Evolutionary conservation across 2,888 invertebrate genomes (phyloP), one percentile per base, ranked within the genome.

Genomic region (Eupsilia transversa): DNA sequence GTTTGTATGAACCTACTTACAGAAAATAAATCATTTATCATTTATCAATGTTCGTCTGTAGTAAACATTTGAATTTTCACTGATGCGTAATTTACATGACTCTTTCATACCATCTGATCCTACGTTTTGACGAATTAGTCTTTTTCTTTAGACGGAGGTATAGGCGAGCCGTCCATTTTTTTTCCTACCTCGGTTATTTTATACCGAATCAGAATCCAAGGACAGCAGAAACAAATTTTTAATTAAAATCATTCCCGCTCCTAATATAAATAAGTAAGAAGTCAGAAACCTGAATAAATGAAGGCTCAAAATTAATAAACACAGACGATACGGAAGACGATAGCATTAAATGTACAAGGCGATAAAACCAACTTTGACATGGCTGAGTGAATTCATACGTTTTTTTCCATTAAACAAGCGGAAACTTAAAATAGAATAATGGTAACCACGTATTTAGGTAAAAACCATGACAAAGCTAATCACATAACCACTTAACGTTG

Each of bases 371-470:
- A 74, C 74, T 84, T 72, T 38, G 83, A 66, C 63, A 80, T 74
- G 78, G 79, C 49, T 86, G 75, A 84, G 84, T 70, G 83, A 76
- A 64, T 84, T 79, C 74, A 41, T 72, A 82, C 66, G 74, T 80
- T 77, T 61, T 61, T 80, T 76, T 72, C 57, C 68, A 75, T 81
- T 67, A 75, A 76, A 84, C 74, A 81, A 72, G 77, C 83, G 84
- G 86, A 84, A 80, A 84, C 75, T 74, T 73, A 60, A 83, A 83
- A 85, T 77, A 83, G 73, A 82, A 79, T 83, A 78, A 82, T 76
- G 73, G 72, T 73, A 82, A 72, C 60, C 54, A 76, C 72, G 72
- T 74, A 72, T 68, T 76, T 78, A 82, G 56, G 78, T 75, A 86
- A 85, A 85, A 83, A 67, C 67, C 79, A 78, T 77, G 77, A 84